These are phyloP conservation scores for Salvelinus namaycush DNA, from an alignment of 2,113 vertebrate genomes.

Conservation along the genomic window DNA sequence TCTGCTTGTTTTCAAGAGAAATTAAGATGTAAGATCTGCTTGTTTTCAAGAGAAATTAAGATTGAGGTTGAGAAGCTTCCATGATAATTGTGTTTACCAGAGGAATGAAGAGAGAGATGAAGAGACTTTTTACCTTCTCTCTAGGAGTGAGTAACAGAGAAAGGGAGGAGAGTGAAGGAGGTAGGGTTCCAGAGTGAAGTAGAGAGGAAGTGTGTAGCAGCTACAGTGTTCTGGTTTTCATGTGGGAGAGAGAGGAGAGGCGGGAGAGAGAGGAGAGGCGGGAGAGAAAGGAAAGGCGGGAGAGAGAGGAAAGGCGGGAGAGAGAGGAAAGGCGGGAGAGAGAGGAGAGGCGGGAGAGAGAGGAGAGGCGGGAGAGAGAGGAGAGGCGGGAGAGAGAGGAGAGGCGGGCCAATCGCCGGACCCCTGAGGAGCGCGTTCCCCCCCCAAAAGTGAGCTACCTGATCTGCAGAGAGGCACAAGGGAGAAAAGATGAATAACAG, in stretches of 20 bases:
- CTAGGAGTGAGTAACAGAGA: constrained; percentile 3
- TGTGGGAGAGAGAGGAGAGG: constrained; percentile 7
- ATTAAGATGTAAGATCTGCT: not conserved
- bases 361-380: not conserved
- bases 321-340: not conserved
- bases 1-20: no score
- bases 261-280: not conserved
- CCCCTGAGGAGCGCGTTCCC: constrained; percentile 67
- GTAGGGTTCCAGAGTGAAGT: no score
- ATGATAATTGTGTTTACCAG: no score
- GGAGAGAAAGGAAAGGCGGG: constrained; percentile 35
- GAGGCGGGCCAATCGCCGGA: constrained; percentile 44
- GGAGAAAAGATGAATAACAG: no score
- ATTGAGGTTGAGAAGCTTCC: no score
- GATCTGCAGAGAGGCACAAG: constrained; percentile 7
- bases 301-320: not conserved
- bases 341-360: constrained; percentile 25
- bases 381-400: constrained; percentile 2
- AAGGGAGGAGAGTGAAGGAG: not conserved
- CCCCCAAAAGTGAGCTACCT: constrained; percentile 74
- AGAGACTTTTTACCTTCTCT: constrained; percentile 3
- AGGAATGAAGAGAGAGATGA: not conserved
- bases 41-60: no score
- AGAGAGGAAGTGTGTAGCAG: constrained; percentile 5
- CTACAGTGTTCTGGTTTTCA: constrained; percentile 63